Conservation (phyloP, 1,140 invertebrate species). For the Drosophila tristis region DNA sequence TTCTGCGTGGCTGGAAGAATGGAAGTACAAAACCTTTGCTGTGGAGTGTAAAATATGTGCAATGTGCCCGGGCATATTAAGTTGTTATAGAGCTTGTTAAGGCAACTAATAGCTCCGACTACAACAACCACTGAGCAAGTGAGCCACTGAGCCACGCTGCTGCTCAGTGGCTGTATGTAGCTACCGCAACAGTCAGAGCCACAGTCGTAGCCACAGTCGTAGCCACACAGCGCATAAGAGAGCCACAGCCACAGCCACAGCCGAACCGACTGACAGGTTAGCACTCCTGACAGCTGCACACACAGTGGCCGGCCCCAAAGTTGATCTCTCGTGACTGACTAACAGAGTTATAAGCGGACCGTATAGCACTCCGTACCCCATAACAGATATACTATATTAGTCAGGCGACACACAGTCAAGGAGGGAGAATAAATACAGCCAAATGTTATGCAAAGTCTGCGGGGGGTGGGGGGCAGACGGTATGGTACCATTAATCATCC, state of each 20-base stretch:
- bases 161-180: conserved; percentile 3
- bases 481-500: conserved; percentile 37
- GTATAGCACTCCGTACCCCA: not conserved
- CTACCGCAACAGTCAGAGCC: not conserved
- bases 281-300: conserved; percentile 75
- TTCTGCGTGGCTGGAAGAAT: not conserved
- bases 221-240: no score
- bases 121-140: not conserved
- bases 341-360: conserved; percentile 31
- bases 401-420: conserved; percentile 12
- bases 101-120: conserved; percentile 61
- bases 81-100: conserved; percentile 68
- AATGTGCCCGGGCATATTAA: conserved; percentile 59
- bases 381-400: conserved; percentile 33
- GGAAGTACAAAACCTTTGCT: not conserved
- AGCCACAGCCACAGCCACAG: no score
- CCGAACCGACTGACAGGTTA: conserved; percentile 53
- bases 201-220: no score
- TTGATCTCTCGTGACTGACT: conserved; percentile 34
- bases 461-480: no score
- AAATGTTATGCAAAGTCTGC: conserved; percentile 43
- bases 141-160: no score
- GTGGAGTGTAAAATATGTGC: conserved; percentile 42
- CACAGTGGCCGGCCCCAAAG: conserved; percentile 32
- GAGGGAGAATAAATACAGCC: conserved; percentile 1